These are phyloP conservation scores for Caradrina clavipalpis DNA, from an alignment of 2,888 invertebrate species.

Conservation along the genomic window DNA sequence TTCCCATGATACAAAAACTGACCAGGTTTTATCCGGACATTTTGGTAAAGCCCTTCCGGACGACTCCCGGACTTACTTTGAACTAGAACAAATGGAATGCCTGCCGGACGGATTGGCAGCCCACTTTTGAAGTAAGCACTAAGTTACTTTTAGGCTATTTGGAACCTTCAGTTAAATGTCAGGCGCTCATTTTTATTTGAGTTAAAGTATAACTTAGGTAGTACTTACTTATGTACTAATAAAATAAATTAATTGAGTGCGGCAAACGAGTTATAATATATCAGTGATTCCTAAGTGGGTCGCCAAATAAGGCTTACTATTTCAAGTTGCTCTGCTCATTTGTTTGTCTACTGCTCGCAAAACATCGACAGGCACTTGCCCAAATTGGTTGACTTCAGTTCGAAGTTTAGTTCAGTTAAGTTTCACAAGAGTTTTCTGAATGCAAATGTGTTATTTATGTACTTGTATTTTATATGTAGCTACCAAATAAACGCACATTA, in stretches of 20 bases:
- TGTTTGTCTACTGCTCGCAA: conserved; percentile 8
- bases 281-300: not conserved
- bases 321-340: not conserved
- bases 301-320: not conserved
- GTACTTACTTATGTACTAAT: not conserved
- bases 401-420: no score
- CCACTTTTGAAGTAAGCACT: no score
- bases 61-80: no score
- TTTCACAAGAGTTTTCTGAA: not conserved
- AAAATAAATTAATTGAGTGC: not conserved
- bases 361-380: not conserved
- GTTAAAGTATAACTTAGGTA: not conserved
- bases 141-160: not conserved
- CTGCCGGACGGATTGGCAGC: no score
- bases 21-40: no score
- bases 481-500: not conserved
- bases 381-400: not conserved
- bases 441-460: no score
- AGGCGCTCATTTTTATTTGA: conserved; percentile 9
- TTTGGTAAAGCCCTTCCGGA: no score
- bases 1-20: no score
- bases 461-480: no score
- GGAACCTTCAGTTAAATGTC: not conserved
- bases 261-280: no score
- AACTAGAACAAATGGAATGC: no score